phyloP scores from a whole-genome alignment of 2,113 vertebrate species.

The Corydoras maculifer region DNA sequence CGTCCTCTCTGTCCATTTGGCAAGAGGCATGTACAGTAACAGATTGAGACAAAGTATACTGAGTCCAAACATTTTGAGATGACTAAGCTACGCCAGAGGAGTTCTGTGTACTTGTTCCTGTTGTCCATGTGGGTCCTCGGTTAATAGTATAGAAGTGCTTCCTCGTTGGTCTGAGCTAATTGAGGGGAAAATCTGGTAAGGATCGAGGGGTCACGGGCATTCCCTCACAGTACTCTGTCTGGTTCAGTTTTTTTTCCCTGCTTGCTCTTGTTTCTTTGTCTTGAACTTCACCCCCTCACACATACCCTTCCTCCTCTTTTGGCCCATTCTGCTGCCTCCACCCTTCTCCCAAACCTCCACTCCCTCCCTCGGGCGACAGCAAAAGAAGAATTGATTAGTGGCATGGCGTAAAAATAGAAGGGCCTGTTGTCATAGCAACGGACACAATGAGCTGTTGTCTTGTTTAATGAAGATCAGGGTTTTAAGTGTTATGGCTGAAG shows the following conservation, averaged over 20 bases:
- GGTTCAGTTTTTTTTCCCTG: slow-evolving; percentile 28
- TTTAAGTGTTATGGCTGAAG: slow-evolving; percentile 54
- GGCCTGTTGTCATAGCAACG: slow-evolving; percentile 70
- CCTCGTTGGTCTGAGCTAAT: slow-evolving; percentile 10
- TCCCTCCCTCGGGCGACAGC: slow-evolving; percentile 64
- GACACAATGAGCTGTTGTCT: slow-evolving; percentile 74
- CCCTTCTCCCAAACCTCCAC: slow-evolving; percentile 43
- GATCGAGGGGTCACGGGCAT: slow-evolving; percentile 1
- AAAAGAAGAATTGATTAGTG: slow-evolving; percentile 76
- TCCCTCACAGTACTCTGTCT: slow-evolving; percentile 31
- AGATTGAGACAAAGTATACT: no score
- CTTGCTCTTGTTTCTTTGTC: slow-evolving; percentile 45
- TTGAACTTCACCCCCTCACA: slow-evolving; percentile 42
- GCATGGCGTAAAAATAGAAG: slow-evolving; percentile 73
- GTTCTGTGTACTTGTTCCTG: slow-evolving; percentile 14
- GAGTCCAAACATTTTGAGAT: neutral
- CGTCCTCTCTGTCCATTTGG: neutral
- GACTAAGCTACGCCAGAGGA: neutral
- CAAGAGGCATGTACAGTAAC: neutral
- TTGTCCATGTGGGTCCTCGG: neutral
- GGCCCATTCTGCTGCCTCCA: slow-evolving; percentile 37
- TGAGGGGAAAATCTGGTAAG: slow-evolving; percentile 26
- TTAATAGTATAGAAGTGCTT: slow-evolving; percentile 2
- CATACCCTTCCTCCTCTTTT: slow-evolving; percentile 48
- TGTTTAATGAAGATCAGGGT: slow-evolving; percentile 66